A percentile compares a stretch with the other conserved stretches of the same genome.
These are phyloP conservation scores for Stigmatopora nigra DNA, from an alignment of 2,113 vertebrate species.

Conservation along the genomic window DNA sequence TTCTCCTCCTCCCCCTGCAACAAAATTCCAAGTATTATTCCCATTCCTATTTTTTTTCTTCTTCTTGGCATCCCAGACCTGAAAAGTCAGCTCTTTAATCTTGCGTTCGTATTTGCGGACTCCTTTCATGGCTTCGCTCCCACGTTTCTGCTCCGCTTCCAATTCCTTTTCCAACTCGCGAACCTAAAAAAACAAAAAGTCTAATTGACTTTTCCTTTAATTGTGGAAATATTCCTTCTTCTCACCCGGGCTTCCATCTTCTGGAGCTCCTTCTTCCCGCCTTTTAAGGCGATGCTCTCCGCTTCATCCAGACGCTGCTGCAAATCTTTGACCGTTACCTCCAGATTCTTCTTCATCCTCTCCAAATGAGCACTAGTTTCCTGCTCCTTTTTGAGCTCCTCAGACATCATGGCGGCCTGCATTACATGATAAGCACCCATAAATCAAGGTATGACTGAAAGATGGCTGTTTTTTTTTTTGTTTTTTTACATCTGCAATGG, in stretches of 20 bases:
- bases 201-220: neutral
- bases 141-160: constrained; percentile 44
- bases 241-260: constrained; percentile 40
- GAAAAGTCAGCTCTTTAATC: constrained; percentile 49
- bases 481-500: constrained; percentile 52
- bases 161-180: constrained; percentile 45
- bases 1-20: constrained; percentile 50
- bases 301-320: constrained; percentile 66
- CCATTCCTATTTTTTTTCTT: neutral
- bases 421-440: neutral
- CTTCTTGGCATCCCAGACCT: constrained; percentile 28
- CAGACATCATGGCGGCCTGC: constrained; percentile 73
- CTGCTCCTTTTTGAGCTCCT: constrained; percentile 55
- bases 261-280: constrained; percentile 54
- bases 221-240: neutral
- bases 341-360: constrained; percentile 58
- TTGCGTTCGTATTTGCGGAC: constrained; percentile 41
- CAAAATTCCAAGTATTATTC: neutral
- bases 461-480: neutral
- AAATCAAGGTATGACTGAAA: neutral
- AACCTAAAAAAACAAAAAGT: constrained; percentile 17
- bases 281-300: constrained; percentile 74
- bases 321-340: constrained; percentile 46
- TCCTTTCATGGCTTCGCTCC: constrained; percentile 35
- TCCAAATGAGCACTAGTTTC: constrained; percentile 52